phyloP scores from a whole-genome alignment of 2,113 vertebrate genomes.

The Archilochus colubris region DNA sequence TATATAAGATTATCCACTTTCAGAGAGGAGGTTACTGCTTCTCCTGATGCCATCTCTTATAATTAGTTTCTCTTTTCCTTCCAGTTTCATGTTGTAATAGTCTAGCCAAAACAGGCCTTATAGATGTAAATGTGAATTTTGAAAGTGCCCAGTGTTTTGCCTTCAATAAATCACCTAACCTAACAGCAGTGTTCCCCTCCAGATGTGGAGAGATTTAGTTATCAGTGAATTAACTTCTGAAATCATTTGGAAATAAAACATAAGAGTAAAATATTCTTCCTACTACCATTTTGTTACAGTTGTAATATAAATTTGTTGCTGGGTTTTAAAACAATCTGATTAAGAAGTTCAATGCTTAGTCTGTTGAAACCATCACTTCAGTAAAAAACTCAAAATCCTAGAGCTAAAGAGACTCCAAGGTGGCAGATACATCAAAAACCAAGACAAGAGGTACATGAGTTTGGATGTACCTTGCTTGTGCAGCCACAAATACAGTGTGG shows the following conservation, averaged over 20 bases:
- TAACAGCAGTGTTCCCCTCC: not conserved
- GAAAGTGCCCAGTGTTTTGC: accelerated
- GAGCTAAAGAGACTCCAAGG: not conserved
- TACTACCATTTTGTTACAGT: not conserved
- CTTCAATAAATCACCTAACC: not conserved
- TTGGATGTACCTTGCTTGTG: not conserved
- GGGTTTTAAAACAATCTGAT: not conserved
- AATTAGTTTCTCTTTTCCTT: not conserved
- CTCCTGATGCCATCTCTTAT: not conserved
- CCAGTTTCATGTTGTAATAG: not conserved
- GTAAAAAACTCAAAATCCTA: not conserved
- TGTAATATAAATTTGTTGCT: not conserved
- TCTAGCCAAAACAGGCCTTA: not conserved
- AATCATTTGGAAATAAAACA: not conserved
- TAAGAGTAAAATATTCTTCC: not conserved
- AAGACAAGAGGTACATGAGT: not conserved
- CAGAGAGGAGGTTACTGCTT: not conserved
- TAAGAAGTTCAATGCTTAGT: not conserved
- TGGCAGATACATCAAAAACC: not conserved
- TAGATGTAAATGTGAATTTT: not conserved
- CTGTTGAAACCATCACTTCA: not conserved
- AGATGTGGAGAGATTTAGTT: not conserved
- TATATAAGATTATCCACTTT: slow-evolving; percentile 8
- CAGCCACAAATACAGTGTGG: not conserved
- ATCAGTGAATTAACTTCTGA: not conserved